phyloP scores from a whole-genome alignment of 2,888 invertebrate genomes.

The Imbricaverruca yamaguchii region DNA sequence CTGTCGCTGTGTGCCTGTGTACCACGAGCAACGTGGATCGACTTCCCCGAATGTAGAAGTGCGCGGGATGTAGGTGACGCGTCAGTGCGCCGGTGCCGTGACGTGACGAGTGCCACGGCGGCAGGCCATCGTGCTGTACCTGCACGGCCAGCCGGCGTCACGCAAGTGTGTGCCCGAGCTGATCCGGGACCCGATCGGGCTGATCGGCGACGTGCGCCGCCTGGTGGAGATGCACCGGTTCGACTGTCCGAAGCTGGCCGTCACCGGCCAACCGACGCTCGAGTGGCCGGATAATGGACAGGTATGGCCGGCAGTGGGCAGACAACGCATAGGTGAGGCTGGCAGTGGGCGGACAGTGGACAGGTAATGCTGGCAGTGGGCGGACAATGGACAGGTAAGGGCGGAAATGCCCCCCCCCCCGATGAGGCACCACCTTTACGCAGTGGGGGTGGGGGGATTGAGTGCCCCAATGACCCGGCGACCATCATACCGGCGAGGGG shows the following conservation, averaged over 20 bases:
- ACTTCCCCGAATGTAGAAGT: too few species aligned
- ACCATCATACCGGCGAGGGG: too few species aligned
- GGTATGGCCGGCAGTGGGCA: not conserved
- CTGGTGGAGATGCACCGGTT: slow-evolving; percentile 80
- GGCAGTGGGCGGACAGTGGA: too few species aligned
- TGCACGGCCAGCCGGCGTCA: slow-evolving; percentile 78
- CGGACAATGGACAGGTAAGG: too few species aligned
- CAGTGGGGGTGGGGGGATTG: too few species aligned
- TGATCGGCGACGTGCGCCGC: slow-evolving; percentile 81
- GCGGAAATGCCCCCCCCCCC: not conserved
- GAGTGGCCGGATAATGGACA: slow-evolving; percentile 40
- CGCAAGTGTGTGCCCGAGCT: slow-evolving; percentile 88
- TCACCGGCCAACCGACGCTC: slow-evolving; percentile 74
- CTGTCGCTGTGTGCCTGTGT: too few species aligned
- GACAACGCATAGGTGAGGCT: too few species aligned
- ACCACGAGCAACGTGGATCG: too few species aligned
- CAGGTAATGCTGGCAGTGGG: slow-evolving; percentile 42
- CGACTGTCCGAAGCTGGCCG: slow-evolving; percentile 67
- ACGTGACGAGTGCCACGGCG: not conserved
- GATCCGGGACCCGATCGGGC: slow-evolving; percentile 75
- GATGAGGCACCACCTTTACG: too few species aligned
- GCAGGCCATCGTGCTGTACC: slow-evolving; percentile 74
- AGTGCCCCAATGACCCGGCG: too few species aligned
- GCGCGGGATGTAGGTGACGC: too few species aligned
- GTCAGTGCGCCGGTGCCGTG: not conserved